Evolutionary conservation across 2,888 invertebrate genomes (phyloP).

Genomic region (Torymus texanus): DNA sequence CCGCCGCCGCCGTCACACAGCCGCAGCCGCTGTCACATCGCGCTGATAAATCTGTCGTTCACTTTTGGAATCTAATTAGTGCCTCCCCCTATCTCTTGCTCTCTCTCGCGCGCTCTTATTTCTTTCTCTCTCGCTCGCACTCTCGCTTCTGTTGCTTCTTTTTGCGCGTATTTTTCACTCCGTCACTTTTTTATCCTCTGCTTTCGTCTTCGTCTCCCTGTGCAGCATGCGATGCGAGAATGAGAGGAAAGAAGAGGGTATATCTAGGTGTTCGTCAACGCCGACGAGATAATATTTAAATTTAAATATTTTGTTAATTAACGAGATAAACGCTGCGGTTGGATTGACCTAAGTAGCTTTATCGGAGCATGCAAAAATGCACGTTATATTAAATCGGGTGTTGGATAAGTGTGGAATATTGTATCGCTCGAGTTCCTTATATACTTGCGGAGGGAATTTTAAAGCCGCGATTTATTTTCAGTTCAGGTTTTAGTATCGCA

Average conservation of each 20-base stretch:
- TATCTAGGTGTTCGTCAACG: background rate
- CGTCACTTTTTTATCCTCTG: no score
- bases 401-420: background rate
- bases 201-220: constrained; percentile 8
- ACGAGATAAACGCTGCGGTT: constrained; percentile 28
- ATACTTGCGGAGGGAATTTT: no score
- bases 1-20: background rate
- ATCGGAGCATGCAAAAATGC: background rate
- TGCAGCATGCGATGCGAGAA: background rate
- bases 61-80: constrained; percentile 58
- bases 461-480: no score
- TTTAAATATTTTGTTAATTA: constrained; percentile 50
- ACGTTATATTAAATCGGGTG: constrained; percentile 23
- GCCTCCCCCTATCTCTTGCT: constrained; percentile 20
- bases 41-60: constrained; percentile 58
- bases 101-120: background rate
- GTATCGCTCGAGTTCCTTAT: no score
- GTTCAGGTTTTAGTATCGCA: background rate
- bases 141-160: background rate
- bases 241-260: no score
- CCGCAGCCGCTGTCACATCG: constrained; percentile 46
- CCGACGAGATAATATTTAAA: constrained; percentile 40
- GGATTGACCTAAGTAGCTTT: constrained; percentile 21
- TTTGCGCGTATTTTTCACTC: constrained; percentile 12
- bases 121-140: background rate